Evolutionary conservation across 1,140 invertebrate species (phyloP).

Genomic region (Nephila pilipes): DNA sequence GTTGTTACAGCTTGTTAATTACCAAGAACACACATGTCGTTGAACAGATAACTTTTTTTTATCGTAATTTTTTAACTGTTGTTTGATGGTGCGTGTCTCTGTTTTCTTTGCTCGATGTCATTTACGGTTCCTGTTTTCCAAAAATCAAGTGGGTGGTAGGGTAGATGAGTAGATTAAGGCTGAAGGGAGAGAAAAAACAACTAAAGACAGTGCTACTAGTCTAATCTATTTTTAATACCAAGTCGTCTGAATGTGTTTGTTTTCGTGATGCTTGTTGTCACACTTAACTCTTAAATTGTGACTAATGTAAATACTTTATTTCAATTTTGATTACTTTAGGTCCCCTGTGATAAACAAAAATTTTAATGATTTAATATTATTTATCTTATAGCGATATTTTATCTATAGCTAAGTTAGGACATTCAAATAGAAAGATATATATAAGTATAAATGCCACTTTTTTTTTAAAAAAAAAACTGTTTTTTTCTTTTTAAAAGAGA

Average conservation of each 20-base stretch:
- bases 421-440: no score
- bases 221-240: neutral
- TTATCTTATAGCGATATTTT: no score
- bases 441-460: no score
- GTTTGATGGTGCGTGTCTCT: neutral
- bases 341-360: neutral
- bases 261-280: neutral
- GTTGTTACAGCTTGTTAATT: slow-evolving; percentile 12
- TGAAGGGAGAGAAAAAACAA: neutral
- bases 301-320: neutral
- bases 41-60: slow-evolving; percentile 5
- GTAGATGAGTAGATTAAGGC: neutral
- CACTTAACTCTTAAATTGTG: neutral
- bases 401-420: no score
- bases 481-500: no score
- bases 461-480: no score
- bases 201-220: neutral
- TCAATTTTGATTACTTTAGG: neutral
- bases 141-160: neutral
- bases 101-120: neutral
- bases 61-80: neutral
- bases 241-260: neutral
- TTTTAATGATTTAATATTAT: no score
- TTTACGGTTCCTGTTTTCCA: neutral
- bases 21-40: slow-evolving; percentile 2